Evolutionary conservation across 2,888 invertebrate species (phyloP).

Genomic region (Geotrupes spiniger): DNA sequence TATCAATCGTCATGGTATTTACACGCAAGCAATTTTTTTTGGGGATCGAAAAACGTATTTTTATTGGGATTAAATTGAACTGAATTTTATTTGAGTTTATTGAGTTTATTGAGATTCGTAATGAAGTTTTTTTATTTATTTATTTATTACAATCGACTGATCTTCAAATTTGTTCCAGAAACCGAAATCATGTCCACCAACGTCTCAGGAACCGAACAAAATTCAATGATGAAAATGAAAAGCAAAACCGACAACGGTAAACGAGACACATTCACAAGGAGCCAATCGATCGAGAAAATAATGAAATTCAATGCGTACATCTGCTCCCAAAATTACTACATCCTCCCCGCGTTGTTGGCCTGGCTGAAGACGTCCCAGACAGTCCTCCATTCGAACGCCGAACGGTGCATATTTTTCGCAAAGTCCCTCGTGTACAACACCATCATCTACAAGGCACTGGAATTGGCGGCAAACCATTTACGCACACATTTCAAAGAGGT

Average conservation of each 20-base stretch:
- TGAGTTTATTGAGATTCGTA: no score
- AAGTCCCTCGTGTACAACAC: slow-evolving; percentile 33
- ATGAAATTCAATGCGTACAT: slow-evolving; percentile 43
- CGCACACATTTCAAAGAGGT: neutral
- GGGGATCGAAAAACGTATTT: no score
- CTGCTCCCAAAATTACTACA: slow-evolving; percentile 43
- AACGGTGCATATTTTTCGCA: slow-evolving; percentile 35
- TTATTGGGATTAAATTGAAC: no score
- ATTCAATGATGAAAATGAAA: neutral
- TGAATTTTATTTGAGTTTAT: no score
- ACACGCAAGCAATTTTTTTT: no score
- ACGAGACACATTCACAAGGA: slow-evolving; percentile 30
- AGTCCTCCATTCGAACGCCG: slow-evolving; percentile 34
- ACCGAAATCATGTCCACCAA: slow-evolving; percentile 2
- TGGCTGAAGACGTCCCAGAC: slow-evolving; percentile 42
- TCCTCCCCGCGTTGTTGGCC: slow-evolving; percentile 40
- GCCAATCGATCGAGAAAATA: slow-evolving; percentile 42
- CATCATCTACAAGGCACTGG: slow-evolving; percentile 31
- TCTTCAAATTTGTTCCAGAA: neutral
- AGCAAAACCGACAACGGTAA: no score
- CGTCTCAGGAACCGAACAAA: neutral
- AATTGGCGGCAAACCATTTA: slow-evolving; percentile 11
- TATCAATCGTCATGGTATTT: no score
- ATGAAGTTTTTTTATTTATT: no score
- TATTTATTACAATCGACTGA: no score